phyloP scores from a whole-genome alignment of 2,113 vertebrate genomes.

The Dicrurus megarhynchus region DNA sequence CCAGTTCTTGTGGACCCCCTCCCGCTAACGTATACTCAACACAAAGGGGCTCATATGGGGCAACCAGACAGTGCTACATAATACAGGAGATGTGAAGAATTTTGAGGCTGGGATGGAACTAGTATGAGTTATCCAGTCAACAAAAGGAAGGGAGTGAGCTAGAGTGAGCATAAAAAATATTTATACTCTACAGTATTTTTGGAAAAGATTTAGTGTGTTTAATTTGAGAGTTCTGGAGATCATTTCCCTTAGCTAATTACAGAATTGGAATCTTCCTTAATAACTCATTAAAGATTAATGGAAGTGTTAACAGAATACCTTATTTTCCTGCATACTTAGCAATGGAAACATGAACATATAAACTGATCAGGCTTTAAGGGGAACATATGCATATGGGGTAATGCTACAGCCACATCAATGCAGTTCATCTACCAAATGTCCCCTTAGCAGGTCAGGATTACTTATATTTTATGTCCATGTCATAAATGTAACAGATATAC shows the following conservation, averaged over 20 bases:
- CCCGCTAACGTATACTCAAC: fast-evolving
- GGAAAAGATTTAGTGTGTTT: background rate
- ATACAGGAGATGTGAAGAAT: background rate
- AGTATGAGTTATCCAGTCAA: background rate
- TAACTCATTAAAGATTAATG: conserved; percentile 24
- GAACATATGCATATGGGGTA: background rate
- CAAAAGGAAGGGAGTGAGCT: background rate
- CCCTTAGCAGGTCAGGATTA: background rate
- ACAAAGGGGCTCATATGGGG: background rate
- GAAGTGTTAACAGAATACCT: background rate
- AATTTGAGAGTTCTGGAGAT: background rate
- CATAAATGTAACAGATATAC: background rate
- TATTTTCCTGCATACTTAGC: background rate
- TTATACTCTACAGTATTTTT: conserved; percentile 1
- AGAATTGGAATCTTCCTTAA: background rate
- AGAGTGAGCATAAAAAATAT: background rate
- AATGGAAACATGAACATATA: background rate
- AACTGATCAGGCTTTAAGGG: background rate
- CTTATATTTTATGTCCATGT: background rate
- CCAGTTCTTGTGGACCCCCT: background rate
- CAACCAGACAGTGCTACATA: background rate
- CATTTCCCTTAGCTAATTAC: conserved; percentile 2
- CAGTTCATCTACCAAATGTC: background rate
- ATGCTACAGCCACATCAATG: background rate
- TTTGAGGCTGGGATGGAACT: background rate